phyloP scores from a whole-genome alignment of 2,113 vertebrate species.

The Ginglymostoma cirratum region DNA sequence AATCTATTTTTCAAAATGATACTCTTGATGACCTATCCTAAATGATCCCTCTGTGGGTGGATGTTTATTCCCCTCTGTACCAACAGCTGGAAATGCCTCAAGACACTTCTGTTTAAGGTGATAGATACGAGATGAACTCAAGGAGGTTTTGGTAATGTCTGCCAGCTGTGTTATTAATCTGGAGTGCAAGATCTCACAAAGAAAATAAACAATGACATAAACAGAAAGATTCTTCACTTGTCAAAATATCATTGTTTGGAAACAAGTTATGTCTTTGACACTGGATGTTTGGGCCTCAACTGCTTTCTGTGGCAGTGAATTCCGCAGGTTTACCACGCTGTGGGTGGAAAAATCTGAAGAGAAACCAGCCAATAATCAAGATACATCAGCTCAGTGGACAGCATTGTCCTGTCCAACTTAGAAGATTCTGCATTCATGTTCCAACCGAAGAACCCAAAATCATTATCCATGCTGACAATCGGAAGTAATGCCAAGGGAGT shows the following conservation, averaged over 20 bases:
- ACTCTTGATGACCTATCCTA: neutral
- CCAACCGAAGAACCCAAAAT: neutral
- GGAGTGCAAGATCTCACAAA: neutral
- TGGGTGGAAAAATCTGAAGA: neutral
- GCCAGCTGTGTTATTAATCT: neutral
- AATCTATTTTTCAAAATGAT: neutral
- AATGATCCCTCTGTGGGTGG: neutral
- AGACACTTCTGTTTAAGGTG: neutral
- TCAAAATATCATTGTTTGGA: neutral
- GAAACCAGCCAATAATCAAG: neutral
- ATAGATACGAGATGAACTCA: neutral
- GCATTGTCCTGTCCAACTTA: neutral
- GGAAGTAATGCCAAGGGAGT: no score
- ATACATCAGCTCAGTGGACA: neutral
- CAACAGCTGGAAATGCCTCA: no score
- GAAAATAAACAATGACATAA: neutral
- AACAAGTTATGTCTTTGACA: no score
- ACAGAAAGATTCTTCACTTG: neutral
- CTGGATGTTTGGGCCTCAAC: no score
- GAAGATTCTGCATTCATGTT: neutral
- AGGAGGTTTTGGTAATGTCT: neutral
- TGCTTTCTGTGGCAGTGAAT: no score
- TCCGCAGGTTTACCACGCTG: no score
- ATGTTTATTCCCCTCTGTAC: neutral
- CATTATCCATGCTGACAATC: neutral